Evolutionary conservation across 30 jellyfish, hydroid and myxozoan species (phyloP), one percentile per base, ranked within the genome.

Genomic region (Hydractinia echinata): DNA sequence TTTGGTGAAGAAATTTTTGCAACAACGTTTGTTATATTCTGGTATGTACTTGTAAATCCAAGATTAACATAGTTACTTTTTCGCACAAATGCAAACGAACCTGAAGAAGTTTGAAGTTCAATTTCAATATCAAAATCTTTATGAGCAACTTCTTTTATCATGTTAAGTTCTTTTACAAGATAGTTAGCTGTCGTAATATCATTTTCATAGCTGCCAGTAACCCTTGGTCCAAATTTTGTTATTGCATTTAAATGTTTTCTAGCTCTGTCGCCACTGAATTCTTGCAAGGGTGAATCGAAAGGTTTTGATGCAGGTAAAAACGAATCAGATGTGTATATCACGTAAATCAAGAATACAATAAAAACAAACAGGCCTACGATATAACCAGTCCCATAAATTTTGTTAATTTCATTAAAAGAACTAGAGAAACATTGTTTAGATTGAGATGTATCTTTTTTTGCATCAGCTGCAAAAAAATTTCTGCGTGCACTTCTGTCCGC

Each of bases 231-330:
- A 21, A 87, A 44, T 16, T 80, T 83, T 11, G 99, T 93, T 3
- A 93, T 58, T 6, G 94, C 99, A 8, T 66, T 19, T 4, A 93
- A 85, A 71, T 93, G 85, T 7, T 68, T 30, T 50, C 95, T 88
- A n/a, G 99, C 99, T 66, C 94, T 80, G 56, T 56, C 73, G 14
- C 96, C 96, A 20, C 95, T 84, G 80, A 93, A 93, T 18, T 66
- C 86, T 15, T 90, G 88, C 18, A 62, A 77, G 77, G 86, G 66
- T 10, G 55, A 60, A 16, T 68, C 73, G 70, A 39, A 67, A 5
- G 70, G 53, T 73, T 89, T 83, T 51, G 96, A 87, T 76, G 58
- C 60, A n/a, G 96, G 96, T 80, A 89, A 67, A 79, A 79, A 68
- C 53, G n/a, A 68, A 60, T 89, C 95, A 14, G 95, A 87, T 16